phyloP scores from a whole-genome alignment of 2,888 invertebrate species.

The Lasioglossum marginatum region DNA sequence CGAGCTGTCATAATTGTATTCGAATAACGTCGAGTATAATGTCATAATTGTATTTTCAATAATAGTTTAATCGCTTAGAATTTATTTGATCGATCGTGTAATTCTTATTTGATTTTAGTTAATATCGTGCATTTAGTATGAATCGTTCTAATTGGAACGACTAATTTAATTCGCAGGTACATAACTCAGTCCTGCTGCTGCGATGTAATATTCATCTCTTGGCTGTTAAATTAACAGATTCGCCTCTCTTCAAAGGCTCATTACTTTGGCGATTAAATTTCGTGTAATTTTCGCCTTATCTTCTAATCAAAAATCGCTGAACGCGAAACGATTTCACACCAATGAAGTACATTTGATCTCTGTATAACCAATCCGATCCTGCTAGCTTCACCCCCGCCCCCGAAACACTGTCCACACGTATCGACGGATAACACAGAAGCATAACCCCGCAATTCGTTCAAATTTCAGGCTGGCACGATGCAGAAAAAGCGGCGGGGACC shows the following conservation, averaged over 20 bases:
- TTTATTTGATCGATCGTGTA: background rate
- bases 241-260: background rate
- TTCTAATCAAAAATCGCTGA: background rate
- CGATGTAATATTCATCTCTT: background rate
- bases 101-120: background rate
- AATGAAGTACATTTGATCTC: background rate
- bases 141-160: background rate
- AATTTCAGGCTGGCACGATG: slow-evolving; percentile 37
- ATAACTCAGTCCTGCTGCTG: background rate
- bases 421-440: background rate
- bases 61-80: background rate
- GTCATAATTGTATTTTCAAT: background rate
- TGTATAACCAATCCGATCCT: background rate
- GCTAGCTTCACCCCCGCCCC: background rate
- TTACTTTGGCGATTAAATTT: background rate
- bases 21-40: background rate
- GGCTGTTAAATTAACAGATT: background rate
- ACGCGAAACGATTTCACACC: background rate
- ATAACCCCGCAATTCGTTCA: background rate
- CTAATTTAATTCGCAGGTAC: background rate
- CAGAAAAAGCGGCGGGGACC: background rate
- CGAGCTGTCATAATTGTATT: background rate
- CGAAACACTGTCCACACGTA: background rate
- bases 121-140: background rate
- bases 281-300: background rate